These are phyloP conservation scores for Amphipoea lucens DNA, from an alignment of 2,888 invertebrate species.

Conservation along the genomic window DNA sequence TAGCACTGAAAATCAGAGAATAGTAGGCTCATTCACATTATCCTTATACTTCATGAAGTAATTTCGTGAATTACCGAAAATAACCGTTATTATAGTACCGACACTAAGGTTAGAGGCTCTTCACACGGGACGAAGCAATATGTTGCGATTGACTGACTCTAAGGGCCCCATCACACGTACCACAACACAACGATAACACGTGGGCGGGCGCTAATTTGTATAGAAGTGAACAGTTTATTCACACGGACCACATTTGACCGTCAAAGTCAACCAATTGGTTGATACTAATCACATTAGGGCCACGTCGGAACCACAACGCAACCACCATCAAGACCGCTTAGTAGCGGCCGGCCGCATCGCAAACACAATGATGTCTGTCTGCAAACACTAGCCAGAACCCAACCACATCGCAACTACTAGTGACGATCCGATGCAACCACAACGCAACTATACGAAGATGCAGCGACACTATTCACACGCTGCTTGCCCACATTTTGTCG, in stretches of 20 bases:
- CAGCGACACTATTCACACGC: not conserved
- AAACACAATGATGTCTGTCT: not conserved
- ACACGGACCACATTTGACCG: not conserved
- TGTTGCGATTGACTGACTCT: slow-evolving; percentile 2
- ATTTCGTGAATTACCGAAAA: slow-evolving; percentile 65
- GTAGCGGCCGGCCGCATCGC: not conserved
- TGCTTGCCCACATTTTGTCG: not conserved
- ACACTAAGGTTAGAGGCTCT: slow-evolving; percentile 36
- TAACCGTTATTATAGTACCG: slow-evolving; percentile 63
- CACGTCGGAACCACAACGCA: not conserved
- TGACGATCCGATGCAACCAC: too few relatives aligned
- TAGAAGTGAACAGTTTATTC: not conserved
- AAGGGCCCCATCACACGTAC: not conserved
- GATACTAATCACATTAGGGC: not conserved
- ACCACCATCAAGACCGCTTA: not conserved
- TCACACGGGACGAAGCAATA: slow-evolving; percentile 24
- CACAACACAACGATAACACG: not conserved
- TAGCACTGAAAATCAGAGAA: slow-evolving; percentile 59
- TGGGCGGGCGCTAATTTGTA: not conserved
- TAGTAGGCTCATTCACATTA: slow-evolving; percentile 58
- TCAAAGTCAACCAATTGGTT: not conserved
- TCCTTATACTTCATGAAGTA: slow-evolving; percentile 59
- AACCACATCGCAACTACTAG: not conserved
- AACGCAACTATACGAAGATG: not conserved
- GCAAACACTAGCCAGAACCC: not conserved